Evolutionary conservation across 2,888 invertebrate genomes (phyloP).

Genomic region (Ditula angustiorana): DNA sequence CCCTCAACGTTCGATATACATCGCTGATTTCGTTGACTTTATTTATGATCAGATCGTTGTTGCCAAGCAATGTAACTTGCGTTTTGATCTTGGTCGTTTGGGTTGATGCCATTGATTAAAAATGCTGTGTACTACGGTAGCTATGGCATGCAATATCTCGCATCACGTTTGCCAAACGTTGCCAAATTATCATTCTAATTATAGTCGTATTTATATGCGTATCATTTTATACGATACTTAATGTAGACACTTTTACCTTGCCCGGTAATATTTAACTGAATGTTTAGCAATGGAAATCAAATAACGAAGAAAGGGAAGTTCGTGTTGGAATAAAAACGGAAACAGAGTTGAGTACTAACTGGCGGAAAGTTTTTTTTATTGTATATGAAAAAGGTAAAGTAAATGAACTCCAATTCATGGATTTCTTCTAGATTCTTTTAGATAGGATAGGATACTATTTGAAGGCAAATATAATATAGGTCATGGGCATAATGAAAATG

Average conservation of each 20-base stretch:
- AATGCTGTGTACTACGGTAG: conserved; percentile 15
- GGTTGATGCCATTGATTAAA: conserved; percentile 27
- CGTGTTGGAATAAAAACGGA: not conserved
- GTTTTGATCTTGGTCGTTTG: conserved; percentile 8
- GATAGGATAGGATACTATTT: too few relatives aligned
- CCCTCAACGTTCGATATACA: conserved; percentile 1
- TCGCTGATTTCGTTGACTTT: not conserved
- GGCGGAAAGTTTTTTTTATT: too few relatives aligned
- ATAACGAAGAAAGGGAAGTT: not conserved
- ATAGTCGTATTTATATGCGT: conserved; percentile 29
- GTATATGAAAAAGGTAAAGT: too few relatives aligned
- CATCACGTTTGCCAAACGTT: conserved; percentile 11
- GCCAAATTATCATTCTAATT: conserved; percentile 36
- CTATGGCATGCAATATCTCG: conserved; percentile 12
- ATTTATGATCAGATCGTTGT: not conserved
- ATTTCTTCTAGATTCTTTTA: too few relatives aligned
- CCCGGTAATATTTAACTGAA: not conserved
- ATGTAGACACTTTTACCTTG: too few relatives aligned
- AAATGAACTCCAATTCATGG: too few relatives aligned
- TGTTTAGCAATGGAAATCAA: not conserved
- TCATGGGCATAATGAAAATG: not conserved
- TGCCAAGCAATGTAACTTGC: conserved; percentile 1
- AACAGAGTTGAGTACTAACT: too few relatives aligned
- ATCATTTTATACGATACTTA: conserved; percentile 1
- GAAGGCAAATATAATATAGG: not conserved